A percentile compares a stretch with the other conserved stretches of the same genome.
Conservation (phyloP, 2,113 vertebrate genomes). For the Tupaia tana region DNA sequence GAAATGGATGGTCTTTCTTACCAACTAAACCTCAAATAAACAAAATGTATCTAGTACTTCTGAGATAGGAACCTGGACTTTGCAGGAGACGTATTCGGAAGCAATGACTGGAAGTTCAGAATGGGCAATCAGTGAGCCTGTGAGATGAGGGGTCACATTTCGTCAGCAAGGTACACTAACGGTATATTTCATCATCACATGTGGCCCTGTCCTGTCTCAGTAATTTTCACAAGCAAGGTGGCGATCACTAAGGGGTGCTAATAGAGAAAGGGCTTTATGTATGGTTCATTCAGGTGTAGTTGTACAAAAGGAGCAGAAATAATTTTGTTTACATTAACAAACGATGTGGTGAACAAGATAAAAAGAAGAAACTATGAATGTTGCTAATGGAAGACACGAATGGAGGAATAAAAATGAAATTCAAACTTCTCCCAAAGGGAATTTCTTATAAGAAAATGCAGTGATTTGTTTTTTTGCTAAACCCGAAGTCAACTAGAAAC, state of each 20-base stretch:
- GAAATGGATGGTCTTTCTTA: slow-evolving; percentile 51
- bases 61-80: background rate
- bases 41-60: slow-evolving; percentile 31
- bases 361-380: background rate
- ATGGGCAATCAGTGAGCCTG: background rate
- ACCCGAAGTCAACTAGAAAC: background rate
- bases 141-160: background rate
- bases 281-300: background rate
- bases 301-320: background rate
- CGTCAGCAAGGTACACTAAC: background rate
- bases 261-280: background rate
- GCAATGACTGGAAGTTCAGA: background rate
- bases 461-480: background rate
- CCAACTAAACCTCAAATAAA: slow-evolving; percentile 42
- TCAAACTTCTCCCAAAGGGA: background rate
- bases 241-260: background rate
- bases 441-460: background rate
- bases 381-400: background rate
- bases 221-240: background rate
- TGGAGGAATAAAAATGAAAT: slow-evolving; percentile 14
- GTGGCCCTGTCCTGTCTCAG: background rate
- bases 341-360: background rate
- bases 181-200: background rate
- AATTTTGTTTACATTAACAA: background rate
- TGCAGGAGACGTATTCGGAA: background rate